Percentiles rank a stretch among this genome's conserved stretches.
phyloP scores from a whole-genome alignment of 1,140 invertebrate genomes.

The Andrena cerasifolii region DNA sequence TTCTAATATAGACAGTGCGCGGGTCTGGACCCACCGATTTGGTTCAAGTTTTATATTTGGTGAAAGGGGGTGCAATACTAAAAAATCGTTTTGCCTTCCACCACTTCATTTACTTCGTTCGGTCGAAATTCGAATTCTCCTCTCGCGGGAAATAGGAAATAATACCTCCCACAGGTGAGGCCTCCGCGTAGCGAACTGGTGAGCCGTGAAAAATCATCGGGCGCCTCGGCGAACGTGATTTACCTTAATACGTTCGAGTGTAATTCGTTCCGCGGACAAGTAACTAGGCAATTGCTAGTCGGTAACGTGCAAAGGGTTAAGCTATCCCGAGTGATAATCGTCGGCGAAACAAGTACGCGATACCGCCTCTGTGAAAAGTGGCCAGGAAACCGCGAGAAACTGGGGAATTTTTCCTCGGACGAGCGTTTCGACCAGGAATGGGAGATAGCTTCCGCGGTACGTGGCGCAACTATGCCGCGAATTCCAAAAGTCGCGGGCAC shows the following conservation, averaged over 20 bases:
- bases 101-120: neutral
- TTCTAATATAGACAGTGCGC: too few relatives aligned
- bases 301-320: slow-evolving; percentile 24
- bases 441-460: neutral
- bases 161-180: neutral
- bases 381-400: neutral
- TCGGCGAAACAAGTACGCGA: slow-evolving; percentile 6
- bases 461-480: slow-evolving; percentile 1
- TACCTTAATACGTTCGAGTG: slow-evolving; percentile 20
- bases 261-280: slow-evolving; percentile 44
- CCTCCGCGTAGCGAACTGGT: neutral
- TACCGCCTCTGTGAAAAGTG: neutral
- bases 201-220: neutral
- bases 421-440: slow-evolving; percentile 1
- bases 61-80: too few relatives aligned
- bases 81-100: too few relatives aligned
- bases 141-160: neutral
- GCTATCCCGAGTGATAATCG: slow-evolving; percentile 30
- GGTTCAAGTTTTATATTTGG: too few relatives aligned
- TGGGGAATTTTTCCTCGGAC: neutral
- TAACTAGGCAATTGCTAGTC: slow-evolving; percentile 19
- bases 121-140: slow-evolving; percentile 13
- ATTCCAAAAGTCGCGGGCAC: slow-evolving; percentile 23
- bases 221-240: slow-evolving; percentile 24
- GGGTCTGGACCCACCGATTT: too few relatives aligned